These are phyloP conservation scores for Netelia fuscicornis DNA, from an alignment of 2,888 invertebrate genomes.

Conservation along the genomic window DNA sequence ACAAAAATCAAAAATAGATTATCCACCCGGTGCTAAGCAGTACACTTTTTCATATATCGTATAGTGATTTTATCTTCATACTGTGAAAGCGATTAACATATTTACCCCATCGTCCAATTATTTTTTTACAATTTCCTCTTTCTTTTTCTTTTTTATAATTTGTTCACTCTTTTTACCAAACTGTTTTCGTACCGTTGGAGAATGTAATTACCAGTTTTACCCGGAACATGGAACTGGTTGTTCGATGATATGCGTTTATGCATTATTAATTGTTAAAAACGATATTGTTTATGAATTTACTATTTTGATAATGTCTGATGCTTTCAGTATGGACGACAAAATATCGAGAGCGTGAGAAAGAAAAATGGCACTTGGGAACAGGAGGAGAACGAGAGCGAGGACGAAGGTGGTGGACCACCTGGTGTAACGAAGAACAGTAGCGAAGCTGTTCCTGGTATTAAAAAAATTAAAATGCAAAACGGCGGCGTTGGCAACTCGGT, in stretches of 20 bases:
- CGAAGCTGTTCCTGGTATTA: conserved; percentile 80
- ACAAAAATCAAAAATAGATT: background rate
- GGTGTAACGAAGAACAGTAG: conserved; percentile 74
- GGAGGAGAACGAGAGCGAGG: conserved; percentile 86
- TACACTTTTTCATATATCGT: too few species aligned
- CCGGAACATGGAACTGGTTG: too few species aligned
- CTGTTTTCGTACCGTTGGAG: background rate
- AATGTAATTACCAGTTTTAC: too few species aligned
- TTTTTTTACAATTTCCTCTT: background rate
- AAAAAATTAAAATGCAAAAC: conserved; percentile 70
- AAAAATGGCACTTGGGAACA: conserved; percentile 85
- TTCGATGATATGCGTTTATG: too few species aligned
- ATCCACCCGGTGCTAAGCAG: too few species aligned
- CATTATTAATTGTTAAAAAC: too few species aligned
- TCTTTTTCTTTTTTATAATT: conserved; percentile 1
- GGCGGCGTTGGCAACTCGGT: conserved; percentile 87
- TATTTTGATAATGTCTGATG: conserved; percentile 11
- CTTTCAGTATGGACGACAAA: conserved; percentile 92
- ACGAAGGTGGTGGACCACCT: conserved; percentile 84
- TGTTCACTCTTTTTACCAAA: conserved; percentile 1
- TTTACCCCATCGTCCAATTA: background rate
- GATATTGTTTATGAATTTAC: too few species aligned
- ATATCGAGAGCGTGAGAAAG: conserved; percentile 85
- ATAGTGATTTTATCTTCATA: too few species aligned
- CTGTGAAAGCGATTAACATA: too few species aligned